These are phyloP conservation scores for Emydura subglobosa DNA, from an alignment of 2,113 vertebrate species.

Conservation along the genomic window DNA sequence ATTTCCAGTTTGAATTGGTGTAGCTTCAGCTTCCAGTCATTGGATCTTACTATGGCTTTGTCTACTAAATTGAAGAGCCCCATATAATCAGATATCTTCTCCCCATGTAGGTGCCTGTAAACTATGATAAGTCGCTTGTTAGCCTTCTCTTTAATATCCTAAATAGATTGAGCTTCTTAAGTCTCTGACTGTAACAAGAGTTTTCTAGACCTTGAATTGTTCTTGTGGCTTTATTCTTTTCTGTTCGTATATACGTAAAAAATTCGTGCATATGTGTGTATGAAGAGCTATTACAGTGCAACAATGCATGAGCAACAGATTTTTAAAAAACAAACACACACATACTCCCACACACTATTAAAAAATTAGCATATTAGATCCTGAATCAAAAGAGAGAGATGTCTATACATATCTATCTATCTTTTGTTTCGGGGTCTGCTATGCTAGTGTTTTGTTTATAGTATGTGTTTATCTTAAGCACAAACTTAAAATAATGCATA, in stretches of 20 bases:
- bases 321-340: background rate
- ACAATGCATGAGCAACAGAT: background rate
- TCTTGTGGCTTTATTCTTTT: background rate
- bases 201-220: background rate
- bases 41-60: background rate
- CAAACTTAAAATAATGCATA: background rate
- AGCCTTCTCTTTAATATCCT: background rate
- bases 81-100: background rate
- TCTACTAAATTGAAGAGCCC: background rate
- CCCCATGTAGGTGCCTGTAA: background rate
- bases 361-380: background rate
- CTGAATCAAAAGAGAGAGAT: background rate
- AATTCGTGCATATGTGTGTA: background rate
- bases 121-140: background rate
- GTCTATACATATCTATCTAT: background rate
- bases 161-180: background rate
- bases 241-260: background rate
- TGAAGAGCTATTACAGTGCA: background rate
- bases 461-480: background rate
- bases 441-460: background rate
- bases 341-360: background rate
- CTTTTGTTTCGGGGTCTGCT: background rate
- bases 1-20: background rate
- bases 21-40: background rate
- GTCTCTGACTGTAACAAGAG: background rate